Evolutionary conservation across 2,888 invertebrate species (phyloP).

Genomic region (Polydrusus cervinus): DNA sequence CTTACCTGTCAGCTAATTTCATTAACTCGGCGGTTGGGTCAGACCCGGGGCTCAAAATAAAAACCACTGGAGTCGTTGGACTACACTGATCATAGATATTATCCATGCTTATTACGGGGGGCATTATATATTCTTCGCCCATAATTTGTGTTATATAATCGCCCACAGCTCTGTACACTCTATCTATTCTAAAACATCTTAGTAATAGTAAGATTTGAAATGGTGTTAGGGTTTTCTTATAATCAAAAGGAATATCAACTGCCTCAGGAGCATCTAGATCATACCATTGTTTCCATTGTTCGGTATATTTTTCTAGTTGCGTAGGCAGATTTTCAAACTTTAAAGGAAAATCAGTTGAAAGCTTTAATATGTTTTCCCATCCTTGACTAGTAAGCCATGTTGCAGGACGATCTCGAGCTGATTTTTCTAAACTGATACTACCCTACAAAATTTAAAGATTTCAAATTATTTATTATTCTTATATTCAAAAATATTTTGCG

Average conservation of each 20-base stretch:
- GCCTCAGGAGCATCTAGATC: slow-evolving; percentile 89
- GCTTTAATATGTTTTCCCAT: slow-evolving; percentile 89
- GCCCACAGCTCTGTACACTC: slow-evolving; percentile 89
- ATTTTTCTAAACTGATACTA: slow-evolving; percentile 85
- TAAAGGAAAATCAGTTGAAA: slow-evolving; percentile 80
- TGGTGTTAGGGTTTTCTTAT: slow-evolving; percentile 77
- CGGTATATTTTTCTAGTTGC: slow-evolving; percentile 72
- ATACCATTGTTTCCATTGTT: slow-evolving; percentile 80
- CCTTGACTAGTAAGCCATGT: slow-evolving; percentile 83
- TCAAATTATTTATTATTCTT: background rate
- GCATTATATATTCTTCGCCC: slow-evolving; percentile 92
- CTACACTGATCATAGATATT: slow-evolving; percentile 90
- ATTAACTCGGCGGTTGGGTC: slow-evolving; percentile 92
- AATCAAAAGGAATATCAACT: slow-evolving; percentile 80
- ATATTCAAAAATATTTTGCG: too few species aligned
- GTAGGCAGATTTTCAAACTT: slow-evolving; percentile 79
- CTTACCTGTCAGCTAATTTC: slow-evolving; percentile 80
- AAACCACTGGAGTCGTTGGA: slow-evolving; percentile 89
- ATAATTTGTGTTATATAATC: slow-evolving; percentile 87
- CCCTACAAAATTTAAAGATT: slow-evolving; percentile 56
- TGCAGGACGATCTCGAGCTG: slow-evolving; percentile 78
- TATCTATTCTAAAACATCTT: slow-evolving; percentile 91
- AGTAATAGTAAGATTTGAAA: slow-evolving; percentile 87
- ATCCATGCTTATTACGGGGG: slow-evolving; percentile 89
- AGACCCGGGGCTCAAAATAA: slow-evolving; percentile 94